Evolutionary conservation across 2,888 invertebrate species (phyloP).

Genomic region (Drosophila stalkeri): DNA sequence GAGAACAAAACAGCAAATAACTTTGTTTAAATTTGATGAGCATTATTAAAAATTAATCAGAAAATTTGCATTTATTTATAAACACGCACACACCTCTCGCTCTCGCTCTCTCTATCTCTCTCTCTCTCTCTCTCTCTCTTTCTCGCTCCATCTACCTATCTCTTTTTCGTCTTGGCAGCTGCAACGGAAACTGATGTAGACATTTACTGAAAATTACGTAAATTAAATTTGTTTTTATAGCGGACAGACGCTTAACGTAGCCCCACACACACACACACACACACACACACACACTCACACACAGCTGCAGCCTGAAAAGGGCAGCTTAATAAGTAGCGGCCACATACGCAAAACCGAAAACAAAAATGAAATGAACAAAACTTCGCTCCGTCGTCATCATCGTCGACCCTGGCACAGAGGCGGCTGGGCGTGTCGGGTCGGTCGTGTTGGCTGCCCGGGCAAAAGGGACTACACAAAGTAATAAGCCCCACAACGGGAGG

Average conservation of each 20-base stretch:
- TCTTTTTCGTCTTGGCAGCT: conserved; percentile 1
- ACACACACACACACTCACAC: conserved; percentile 14
- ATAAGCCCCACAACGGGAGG: conserved; percentile 74
- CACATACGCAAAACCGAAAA: conserved; percentile 53
- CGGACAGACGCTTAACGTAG: conserved; percentile 68
- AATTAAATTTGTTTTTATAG: conserved; percentile 81
- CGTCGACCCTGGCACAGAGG: conserved; percentile 18
- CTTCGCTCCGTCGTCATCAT: conserved; percentile 45
- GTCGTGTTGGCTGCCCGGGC: not conserved
- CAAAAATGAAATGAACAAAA: conserved; percentile 72
- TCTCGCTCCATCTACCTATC: not conserved
- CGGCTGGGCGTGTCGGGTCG: not conserved
- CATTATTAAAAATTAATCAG: conserved; percentile 81
- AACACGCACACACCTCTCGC: not conserved
- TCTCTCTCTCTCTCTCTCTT: not conserved
- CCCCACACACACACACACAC: conserved; percentile 19
- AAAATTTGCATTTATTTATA: conserved; percentile 72
- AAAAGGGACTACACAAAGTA: conserved; percentile 48
- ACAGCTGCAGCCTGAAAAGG: conserved; percentile 44
- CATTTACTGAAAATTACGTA: conserved; percentile 80
- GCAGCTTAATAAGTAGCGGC: conserved; percentile 68
- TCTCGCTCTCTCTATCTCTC: not conserved
- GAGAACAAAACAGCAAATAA: conserved; percentile 28
- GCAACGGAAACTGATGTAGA: conserved; percentile 80
- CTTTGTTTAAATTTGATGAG: conserved; percentile 66